Evolutionary conservation across 1,140 invertebrate genomes (phyloP).

Genomic region (Pectinophora gossypiella): DNA sequence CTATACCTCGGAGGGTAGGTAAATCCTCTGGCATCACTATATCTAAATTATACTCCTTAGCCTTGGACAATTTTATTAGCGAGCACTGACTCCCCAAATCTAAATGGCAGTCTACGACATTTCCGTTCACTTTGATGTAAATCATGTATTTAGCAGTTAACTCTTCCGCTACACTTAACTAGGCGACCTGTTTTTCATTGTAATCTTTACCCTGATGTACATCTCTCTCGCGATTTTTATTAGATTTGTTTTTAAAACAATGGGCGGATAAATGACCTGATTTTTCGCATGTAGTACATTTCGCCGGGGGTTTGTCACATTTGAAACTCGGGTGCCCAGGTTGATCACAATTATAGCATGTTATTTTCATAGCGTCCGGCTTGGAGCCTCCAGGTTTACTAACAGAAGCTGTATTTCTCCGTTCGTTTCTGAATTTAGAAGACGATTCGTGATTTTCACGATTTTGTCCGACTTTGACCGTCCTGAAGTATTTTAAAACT

Average conservation of each 20-base stretch:
- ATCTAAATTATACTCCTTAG: constrained; percentile 5
- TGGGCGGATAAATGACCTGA: neutral
- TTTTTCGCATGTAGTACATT: neutral
- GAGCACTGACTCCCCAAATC: neutral
- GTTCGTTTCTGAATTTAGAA: neutral
- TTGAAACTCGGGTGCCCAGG: neutral
- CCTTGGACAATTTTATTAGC: constrained; percentile 3
- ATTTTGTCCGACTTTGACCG: neutral
- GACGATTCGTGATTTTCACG: neutral
- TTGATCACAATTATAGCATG: neutral
- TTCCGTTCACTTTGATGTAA: neutral
- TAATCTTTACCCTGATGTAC: neutral
- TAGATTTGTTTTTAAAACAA: constrained; percentile 16
- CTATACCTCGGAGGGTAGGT: neutral
- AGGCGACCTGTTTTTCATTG: neutral
- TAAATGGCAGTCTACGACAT: neutral
- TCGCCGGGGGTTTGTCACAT: neutral
- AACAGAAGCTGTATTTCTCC: neutral
- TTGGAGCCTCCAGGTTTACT: neutral
- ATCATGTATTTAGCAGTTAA: neutral
- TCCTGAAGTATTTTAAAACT: neutral
- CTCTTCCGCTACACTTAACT: neutral
- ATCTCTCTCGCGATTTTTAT: neutral
- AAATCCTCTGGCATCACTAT: neutral
- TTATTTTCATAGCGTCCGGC: neutral